A percentile compares a stretch with the other conserved stretches of the same genome.
These are phyloP conservation scores for Marisa cornuarietis DNA, from an alignment of 1,140 invertebrate species.

Conservation along the genomic window DNA sequence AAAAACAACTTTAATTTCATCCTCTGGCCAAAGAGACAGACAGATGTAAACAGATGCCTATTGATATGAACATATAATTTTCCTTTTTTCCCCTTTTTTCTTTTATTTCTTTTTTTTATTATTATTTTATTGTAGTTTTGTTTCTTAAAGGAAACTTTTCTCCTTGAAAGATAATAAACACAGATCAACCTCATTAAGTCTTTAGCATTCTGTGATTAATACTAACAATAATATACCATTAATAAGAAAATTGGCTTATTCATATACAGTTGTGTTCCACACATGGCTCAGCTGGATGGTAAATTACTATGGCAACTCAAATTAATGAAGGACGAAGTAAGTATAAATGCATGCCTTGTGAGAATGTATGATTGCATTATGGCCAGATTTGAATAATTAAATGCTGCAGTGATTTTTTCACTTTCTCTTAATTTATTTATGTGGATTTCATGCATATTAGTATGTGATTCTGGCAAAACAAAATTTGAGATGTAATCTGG, in stretches of 20 bases:
- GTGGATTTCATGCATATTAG: neutral
- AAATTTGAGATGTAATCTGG: no score
- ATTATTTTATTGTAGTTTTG: no score
- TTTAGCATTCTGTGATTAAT: no score
- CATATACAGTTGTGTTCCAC: constrained; percentile 34
- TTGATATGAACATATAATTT: neutral
- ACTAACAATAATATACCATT: no score
- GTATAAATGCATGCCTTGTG: neutral
- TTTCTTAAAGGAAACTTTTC: no score
- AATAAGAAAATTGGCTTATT: neutral
- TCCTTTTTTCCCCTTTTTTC: no score
- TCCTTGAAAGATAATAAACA: no score
- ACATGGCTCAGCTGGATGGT: constrained; percentile 45
- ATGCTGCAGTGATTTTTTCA: neutral
- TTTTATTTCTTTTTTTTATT: no score
- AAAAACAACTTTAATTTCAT: no score
- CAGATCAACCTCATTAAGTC: no score
- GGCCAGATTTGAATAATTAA: neutral
- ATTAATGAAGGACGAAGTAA: constrained; percentile 46
- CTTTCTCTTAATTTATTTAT: neutral
- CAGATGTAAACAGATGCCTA: neutral
- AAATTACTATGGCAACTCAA: constrained; percentile 38
- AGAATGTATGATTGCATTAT: neutral
- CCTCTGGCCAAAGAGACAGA: neutral
- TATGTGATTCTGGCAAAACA: neutral